phyloP scores from a whole-genome alignment of 2,888 invertebrate genomes.

The Coremacera marginata region DNA sequence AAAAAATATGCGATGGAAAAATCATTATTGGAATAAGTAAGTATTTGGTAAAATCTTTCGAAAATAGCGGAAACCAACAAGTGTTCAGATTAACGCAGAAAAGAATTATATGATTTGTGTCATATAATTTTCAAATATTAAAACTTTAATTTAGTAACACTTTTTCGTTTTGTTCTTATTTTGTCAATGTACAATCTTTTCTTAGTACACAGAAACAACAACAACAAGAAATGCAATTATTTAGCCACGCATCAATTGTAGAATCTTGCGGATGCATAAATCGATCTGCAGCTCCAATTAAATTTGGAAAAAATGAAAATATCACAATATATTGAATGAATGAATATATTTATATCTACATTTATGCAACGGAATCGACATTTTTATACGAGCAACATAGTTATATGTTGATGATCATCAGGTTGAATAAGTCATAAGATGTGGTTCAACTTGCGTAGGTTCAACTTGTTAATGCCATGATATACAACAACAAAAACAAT shows the following conservation, averaged over 20 bases:
- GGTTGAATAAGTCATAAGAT: constrained; percentile 42
- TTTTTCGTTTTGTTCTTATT: background rate
- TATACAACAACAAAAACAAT: constrained; percentile 28
- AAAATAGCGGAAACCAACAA: too few species aligned
- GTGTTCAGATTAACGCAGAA: too few species aligned
- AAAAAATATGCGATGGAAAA: constrained; percentile 7
- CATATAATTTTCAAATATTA: background rate
- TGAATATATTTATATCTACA: background rate
- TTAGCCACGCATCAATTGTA: constrained; percentile 19
- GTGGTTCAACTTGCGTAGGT: constrained; percentile 31
- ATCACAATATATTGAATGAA: background rate
- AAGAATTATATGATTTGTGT: too few species aligned
- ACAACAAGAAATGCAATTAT: background rate
- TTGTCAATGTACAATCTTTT: background rate
- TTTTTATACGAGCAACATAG: constrained; percentile 4
- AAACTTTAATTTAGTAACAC: background rate
- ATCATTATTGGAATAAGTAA: background rate
- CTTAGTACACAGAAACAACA: background rate
- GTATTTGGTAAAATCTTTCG: too few species aligned
- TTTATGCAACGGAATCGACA: constrained; percentile 36
- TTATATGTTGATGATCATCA: background rate
- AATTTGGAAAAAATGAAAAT: constrained; percentile 54
- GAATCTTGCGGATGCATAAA: constrained; percentile 64
- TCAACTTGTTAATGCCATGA: constrained; percentile 32
- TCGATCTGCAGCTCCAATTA: constrained; percentile 64